These are phyloP conservation scores for Polymixis flavicincta DNA, from an alignment of 2,888 invertebrate genomes.

Conservation along the genomic window DNA sequence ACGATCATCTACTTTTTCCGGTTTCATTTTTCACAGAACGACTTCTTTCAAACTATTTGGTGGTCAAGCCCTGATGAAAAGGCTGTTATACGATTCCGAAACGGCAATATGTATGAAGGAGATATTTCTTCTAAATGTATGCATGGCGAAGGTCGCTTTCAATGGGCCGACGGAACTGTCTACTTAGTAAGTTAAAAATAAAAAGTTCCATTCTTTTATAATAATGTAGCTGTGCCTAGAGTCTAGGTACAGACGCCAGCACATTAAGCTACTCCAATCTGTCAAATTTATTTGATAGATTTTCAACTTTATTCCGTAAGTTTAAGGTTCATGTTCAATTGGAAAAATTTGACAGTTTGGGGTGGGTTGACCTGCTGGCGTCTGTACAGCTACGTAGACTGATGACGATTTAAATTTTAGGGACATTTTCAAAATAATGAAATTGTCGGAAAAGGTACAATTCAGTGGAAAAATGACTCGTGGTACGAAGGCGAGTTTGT, in stretches of 20 bases:
- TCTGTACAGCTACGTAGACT: too few relatives aligned
- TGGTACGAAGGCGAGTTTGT: slow-evolving; percentile 91
- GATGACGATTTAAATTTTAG: slow-evolving; percentile 77
- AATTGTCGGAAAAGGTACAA: slow-evolving; percentile 89
- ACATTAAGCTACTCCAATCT: too few relatives aligned
- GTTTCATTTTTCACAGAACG: slow-evolving; percentile 63
- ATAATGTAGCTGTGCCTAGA: too few relatives aligned
- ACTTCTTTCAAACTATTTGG: slow-evolving; percentile 72
- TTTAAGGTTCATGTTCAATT: too few relatives aligned
- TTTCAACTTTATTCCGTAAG: too few relatives aligned
- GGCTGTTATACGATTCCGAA: slow-evolving; percentile 88
- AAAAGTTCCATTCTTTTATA: neutral
- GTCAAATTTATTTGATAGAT: too few relatives aligned
- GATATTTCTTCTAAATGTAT: slow-evolving; percentile 89
- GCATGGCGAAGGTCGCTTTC: slow-evolving; percentile 91
- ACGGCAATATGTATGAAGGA: slow-evolving; percentile 91
- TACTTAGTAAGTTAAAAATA: slow-evolving; percentile 84
- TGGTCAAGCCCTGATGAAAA: slow-evolving; percentile 84
- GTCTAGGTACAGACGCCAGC: too few relatives aligned
- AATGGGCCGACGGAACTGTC: slow-evolving; percentile 90
- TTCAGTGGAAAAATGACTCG: slow-evolving; percentile 90
- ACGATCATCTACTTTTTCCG: neutral
- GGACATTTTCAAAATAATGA: slow-evolving; percentile 90
- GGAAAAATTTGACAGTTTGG: too few relatives aligned
- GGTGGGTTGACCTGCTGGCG: too few relatives aligned